These are phyloP conservation scores for Parochlus steinenii DNA, from an alignment of 2,888 invertebrate genomes.

Conservation along the genomic window DNA sequence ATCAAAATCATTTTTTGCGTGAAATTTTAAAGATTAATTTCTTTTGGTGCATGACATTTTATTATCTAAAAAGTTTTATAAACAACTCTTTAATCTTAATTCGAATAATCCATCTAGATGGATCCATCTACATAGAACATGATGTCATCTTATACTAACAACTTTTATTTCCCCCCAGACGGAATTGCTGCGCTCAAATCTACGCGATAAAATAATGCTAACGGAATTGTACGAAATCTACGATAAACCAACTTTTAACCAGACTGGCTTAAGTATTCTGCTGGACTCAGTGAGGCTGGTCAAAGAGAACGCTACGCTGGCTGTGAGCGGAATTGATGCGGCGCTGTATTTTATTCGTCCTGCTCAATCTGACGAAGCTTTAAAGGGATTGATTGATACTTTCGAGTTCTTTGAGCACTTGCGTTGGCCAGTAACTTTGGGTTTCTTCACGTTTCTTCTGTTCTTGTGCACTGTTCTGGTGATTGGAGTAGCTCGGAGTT, in stretches of 20 bases:
- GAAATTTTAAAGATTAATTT: no score
- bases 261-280: slow-evolving; percentile 54
- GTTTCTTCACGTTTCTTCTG: slow-evolving; percentile 27
- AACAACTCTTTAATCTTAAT: no score
- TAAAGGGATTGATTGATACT: slow-evolving; percentile 6
- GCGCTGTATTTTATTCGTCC: slow-evolving; percentile 30
- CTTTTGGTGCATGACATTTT: no score
- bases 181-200: slow-evolving; percentile 54
- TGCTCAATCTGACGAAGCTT: slow-evolving; percentile 4
- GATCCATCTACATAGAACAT: background rate
- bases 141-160: background rate
- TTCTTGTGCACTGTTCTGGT: slow-evolving; percentile 29
- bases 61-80: no score
- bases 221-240: slow-evolving; percentile 55
- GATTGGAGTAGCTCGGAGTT: slow-evolving; percentile 34
- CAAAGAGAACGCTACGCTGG: slow-evolving; percentile 55
- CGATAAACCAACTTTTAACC: slow-evolving; percentile 61
- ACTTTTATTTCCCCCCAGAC: slow-evolving; percentile 36
- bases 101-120: no score
- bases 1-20: no score
- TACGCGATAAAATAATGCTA: slow-evolving; percentile 51
- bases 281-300: slow-evolving; percentile 50
- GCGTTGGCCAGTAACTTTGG: slow-evolving; percentile 31
- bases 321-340: slow-evolving; percentile 35
- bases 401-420: slow-evolving; percentile 28